Base-by-base conservation (phyloP, 1,140 invertebrate genomes). In the Ceratoteleas bidentatus region DNA sequence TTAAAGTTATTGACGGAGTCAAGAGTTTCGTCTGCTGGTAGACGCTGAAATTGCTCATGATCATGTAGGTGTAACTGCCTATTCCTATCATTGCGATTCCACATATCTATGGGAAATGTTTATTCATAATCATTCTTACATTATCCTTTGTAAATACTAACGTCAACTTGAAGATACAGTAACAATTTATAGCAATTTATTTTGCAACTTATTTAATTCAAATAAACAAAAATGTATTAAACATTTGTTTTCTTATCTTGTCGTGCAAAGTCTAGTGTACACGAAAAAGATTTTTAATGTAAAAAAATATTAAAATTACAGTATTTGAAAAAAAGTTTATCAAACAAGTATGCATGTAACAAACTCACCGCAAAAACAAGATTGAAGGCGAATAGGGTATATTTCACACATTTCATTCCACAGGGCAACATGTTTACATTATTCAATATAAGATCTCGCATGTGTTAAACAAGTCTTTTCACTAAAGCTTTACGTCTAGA, bases 1-100 rank as follows among this genome's bases (percentile, higher is more conserved):
- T 95, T 0, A 96, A 87, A 7, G 95, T 91, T 16, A 94, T 91
- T 0, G 94, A 92, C 8, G 93, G 93, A 3, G 92, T 92, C 7
- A 93, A 38, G 8, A 57, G 7, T 33, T 11, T 38, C 36, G 13
- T 24, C 38, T 58, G 56, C 11, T 43, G 6, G 8, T 43, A 58
- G 8, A 5, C 11, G 43, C 43, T 58, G 16, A 14, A 58, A 0
- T 45, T 15, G 11, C 24, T 58, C 36, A 58, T 45, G 10, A 4
- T 16, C 0, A 45, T 32, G 14, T 14, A 58, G 11, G 14, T 45
- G 16, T 58, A 58, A 16, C 14, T 11, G 16, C 36, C 56, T 16
- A 45, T 38, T 11, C 56, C 56, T 24, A 45, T 4, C 15, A 58
- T 14, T 45, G 14, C 56, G 2, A 45, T 2, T 8, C 56, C 56